These are phyloP conservation scores for Pantherophis guttatus DNA, from an alignment of 2,113 vertebrate species.

Conservation along the genomic window DNA sequence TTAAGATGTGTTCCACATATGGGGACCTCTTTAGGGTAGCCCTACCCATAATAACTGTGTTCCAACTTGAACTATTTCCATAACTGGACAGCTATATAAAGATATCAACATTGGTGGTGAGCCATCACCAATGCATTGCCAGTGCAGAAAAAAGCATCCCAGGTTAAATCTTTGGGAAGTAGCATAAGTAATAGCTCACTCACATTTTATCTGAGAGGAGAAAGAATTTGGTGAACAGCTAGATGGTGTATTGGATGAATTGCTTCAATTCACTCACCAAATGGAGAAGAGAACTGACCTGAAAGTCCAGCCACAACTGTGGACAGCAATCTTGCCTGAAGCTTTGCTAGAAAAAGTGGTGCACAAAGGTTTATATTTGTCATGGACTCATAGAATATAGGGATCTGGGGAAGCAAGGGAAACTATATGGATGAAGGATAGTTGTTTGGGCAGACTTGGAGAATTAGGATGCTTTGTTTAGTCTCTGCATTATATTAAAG, in stretches of 20 bases:
- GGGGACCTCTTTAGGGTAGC: background rate
- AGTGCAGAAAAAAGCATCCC: background rate
- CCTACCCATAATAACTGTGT: background rate
- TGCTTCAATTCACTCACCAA: background rate
- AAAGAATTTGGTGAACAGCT: background rate
- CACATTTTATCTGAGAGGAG: background rate
- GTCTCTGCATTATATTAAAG: background rate
- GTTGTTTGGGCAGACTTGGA: background rate
- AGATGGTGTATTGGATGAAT: background rate
- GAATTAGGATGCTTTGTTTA: background rate
- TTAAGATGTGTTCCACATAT: background rate
- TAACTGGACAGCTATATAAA: background rate
- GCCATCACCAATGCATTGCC: too few species aligned
- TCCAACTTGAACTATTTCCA: background rate
- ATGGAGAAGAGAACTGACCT: background rate
- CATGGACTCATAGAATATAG: too few species aligned
- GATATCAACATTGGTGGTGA: background rate
- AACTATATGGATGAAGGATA: background rate
- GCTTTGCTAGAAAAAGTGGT: too few species aligned
- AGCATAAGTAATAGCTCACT: background rate
- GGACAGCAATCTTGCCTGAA: background rate
- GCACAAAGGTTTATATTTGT: too few species aligned
- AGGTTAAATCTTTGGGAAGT: background rate
- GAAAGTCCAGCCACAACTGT: background rate
- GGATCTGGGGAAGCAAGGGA: too few species aligned